Evolutionary conservation across 2,797 vertebrate genomes (phyloP).

Genomic region (Alfaro cultratus): DNA sequence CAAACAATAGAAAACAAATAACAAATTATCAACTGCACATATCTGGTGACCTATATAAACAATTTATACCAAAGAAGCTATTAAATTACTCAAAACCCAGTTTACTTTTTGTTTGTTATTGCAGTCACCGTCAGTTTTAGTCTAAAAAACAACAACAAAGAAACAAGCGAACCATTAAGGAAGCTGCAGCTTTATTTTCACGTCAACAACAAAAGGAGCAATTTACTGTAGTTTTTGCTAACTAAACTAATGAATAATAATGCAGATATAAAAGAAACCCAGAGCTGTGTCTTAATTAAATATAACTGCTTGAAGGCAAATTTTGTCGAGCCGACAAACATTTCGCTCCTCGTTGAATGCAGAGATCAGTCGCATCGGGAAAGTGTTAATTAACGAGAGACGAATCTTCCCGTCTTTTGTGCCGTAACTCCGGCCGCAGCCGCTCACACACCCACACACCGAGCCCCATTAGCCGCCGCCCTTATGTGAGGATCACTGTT

Average conservation of each 20-base stretch:
- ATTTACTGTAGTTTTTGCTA: constrained; percentile 5
- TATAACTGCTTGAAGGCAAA: constrained; percentile 46
- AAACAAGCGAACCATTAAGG: background rate
- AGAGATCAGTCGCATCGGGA: constrained; percentile 81
- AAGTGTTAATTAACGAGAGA: constrained; percentile 94
- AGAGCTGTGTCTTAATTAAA: constrained; percentile 65
- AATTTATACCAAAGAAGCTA: constrained; percentile 20
- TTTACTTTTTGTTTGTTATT: background rate
- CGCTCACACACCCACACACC: constrained; percentile 34
- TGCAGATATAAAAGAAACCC: constrained; percentile 14
- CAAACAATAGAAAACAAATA: background rate
- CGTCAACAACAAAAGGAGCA: constrained; percentile 19
- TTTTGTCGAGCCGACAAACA: constrained; percentile 81
- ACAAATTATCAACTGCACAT: constrained; percentile 20
- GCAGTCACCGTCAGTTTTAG: background rate
- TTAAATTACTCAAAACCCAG: constrained; percentile 24
- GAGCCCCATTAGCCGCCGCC: constrained; percentile 82
- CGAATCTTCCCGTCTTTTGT: constrained; percentile 85
- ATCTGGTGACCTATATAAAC: constrained; percentile 21
- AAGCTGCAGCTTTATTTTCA: background rate
- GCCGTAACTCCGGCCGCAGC: constrained; percentile 55
- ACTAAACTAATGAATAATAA: constrained; percentile 26
- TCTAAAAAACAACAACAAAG: background rate
- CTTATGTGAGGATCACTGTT: constrained; percentile 81
- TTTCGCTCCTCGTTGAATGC: constrained; percentile 83